These are phyloP conservation scores for Cheilosia variabilis DNA, from an alignment of 2,888 invertebrate genomes.

Conservation along the genomic window DNA sequence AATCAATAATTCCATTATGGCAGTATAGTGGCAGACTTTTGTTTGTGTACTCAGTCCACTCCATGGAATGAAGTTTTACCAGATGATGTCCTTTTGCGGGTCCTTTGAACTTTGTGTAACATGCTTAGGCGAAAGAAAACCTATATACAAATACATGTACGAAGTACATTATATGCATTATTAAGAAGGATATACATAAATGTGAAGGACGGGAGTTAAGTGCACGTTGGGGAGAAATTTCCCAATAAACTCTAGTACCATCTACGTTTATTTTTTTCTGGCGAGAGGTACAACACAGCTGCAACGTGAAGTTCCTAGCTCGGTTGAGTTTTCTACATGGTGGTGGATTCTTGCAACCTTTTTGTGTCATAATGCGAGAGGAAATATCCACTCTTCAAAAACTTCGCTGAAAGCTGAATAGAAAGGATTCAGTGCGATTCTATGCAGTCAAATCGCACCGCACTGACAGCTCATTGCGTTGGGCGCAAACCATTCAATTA, in stretches of 20 bases:
- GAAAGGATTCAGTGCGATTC: no score
- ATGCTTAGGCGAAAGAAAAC: not conserved
- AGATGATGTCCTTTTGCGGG: conserved; percentile 3
- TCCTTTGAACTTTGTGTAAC: conserved; percentile 12
- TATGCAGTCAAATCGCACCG: no score
- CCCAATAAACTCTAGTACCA: conserved; percentile 9
- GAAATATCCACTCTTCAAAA: no score
- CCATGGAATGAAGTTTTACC: not conserved
- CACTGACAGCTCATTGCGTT: no score
- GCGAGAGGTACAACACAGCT: no score
- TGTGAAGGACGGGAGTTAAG: conserved; percentile 21
- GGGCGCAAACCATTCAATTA: no score
- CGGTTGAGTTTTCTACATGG: no score
- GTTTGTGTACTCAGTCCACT: not conserved
- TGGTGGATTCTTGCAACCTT: no score
- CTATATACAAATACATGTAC: not conserved
- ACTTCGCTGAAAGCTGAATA: no score
- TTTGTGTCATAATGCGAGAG: no score
- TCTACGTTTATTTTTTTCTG: not conserved
- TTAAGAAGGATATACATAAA: conserved; percentile 12
- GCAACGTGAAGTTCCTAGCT: no score
- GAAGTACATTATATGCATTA: conserved; percentile 14
- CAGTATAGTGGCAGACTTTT: not conserved
- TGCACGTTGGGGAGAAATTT: conserved; percentile 1
- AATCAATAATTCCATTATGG: conserved; percentile 59